Base-by-base conservation (phyloP, 2,113 vertebrate species). In the Thunnus maccoyii region DNA sequence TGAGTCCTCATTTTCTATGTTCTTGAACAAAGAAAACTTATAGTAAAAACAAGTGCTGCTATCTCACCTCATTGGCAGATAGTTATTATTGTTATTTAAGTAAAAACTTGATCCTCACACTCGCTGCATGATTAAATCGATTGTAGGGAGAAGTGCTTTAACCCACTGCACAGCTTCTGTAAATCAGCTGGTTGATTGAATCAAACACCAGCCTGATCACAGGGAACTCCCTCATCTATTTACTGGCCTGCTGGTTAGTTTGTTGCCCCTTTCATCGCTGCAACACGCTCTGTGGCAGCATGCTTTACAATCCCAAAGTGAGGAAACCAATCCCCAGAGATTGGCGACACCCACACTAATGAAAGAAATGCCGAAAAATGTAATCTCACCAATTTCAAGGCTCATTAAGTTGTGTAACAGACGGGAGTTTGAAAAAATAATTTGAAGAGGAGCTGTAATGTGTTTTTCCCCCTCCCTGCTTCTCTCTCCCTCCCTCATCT, bases 381-480 rank as follows among this genome's bases (percentile, higher is more conserved):
- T 86, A 86, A 92, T 91, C 84, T 86, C 11, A 13, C 79, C 89
- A 90, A 91, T 94, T 94, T 92, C 85, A 91, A 52, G 88, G 87
- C 87, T 92, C 91, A 94, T 94, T 92, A 92, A 77, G 50, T 86
- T 69, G 86, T 74, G 70, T 83, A 84, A 92, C 87, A 88, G 79
- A 90, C 3, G 58, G 44, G 64, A 79, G 69, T 82, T 91, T 83
- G 66, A 85, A 80, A 84, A 87, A 88, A 88, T 82, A 41, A 83
- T 87, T 84, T 86, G 50, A 70, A 73, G 64, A 67, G 48, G 48
- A 76, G 55, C 61, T 65, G 44, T 72, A 77, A 86, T 82, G 60
- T 79, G 17, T 79, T 78, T 73, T 61, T 56, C 52, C 41, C 15
- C 48, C 16, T 44, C 44, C 13, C 48, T 22, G 22, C 72, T 2